Evolutionary conservation across 2,888 invertebrate species (phyloP).

Genomic region (Oxystoma pomonae): DNA sequence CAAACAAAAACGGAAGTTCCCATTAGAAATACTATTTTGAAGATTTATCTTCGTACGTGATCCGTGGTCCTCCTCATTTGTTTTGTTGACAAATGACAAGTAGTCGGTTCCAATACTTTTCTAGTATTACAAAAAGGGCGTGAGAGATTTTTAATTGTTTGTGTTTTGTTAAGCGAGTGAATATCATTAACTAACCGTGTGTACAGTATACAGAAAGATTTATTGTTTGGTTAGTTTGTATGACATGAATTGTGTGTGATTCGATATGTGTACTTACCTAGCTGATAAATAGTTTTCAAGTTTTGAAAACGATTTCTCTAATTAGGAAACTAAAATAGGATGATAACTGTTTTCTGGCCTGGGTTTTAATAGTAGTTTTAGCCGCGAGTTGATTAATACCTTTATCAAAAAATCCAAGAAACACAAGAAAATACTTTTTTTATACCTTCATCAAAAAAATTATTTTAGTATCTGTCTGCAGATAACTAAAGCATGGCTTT

Average conservation of each 20-base stretch:
- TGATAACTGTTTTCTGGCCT: too few species aligned
- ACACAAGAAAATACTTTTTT: too few species aligned
- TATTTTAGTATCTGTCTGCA: too few species aligned
- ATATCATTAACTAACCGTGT: not conserved
- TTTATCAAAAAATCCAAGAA: too few species aligned
- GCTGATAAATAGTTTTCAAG: too few species aligned
- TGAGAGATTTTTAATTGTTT: slow-evolving; percentile 24
- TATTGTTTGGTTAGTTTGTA: not conserved
- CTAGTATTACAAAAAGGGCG: slow-evolving; percentile 11
- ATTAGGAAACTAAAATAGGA: too few species aligned
- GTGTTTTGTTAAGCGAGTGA: slow-evolving; percentile 5
- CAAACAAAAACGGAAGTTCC: slow-evolving; percentile 22
- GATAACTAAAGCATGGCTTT: too few species aligned
- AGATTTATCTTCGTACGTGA: slow-evolving; percentile 13
- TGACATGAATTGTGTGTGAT: not conserved
- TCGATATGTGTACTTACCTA: too few species aligned
- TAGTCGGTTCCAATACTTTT: not conserved
- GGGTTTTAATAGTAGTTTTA: too few species aligned
- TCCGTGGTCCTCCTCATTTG: slow-evolving; percentile 18
- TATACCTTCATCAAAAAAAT: too few species aligned
- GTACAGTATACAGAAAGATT: not conserved
- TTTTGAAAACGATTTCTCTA: too few species aligned
- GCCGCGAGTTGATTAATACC: too few species aligned
- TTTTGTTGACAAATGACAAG: slow-evolving; percentile 8
- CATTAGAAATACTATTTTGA: slow-evolving; percentile 13